phyloP scores from a whole-genome alignment of 2,113 vertebrate species.

The Geococcyx californianus region DNA sequence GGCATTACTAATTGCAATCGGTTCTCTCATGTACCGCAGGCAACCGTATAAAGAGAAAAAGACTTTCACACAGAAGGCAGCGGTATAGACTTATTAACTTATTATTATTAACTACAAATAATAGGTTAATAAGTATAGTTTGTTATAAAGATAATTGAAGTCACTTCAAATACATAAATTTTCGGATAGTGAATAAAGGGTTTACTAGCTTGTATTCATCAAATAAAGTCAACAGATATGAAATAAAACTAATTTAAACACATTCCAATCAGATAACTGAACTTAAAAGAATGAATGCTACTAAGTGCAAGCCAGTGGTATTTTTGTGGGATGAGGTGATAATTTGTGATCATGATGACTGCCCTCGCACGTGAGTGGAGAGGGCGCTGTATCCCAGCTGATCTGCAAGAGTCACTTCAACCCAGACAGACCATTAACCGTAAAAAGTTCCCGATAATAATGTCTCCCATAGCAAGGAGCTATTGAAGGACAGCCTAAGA shows the following conservation, averaged over 20 bases:
- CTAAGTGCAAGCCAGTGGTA: not conserved
- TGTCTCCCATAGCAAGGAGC: not conserved
- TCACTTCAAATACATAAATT: not conserved
- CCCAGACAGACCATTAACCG: not conserved
- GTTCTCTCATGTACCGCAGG: not conserved
- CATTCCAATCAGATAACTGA: not conserved
- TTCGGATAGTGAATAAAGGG: not conserved
- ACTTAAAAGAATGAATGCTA: not conserved
- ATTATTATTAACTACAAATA: not conserved
- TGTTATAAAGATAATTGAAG: not conserved
- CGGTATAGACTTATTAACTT: not conserved
- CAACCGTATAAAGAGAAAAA: not conserved
- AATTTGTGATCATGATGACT: not conserved
- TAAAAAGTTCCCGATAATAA: not conserved
- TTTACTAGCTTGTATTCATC: not conserved
- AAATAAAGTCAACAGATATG: not conserved
- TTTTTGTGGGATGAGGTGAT: not conserved
- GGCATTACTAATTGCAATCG: slow-evolving; percentile 36
- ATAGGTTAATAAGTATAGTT: not conserved
- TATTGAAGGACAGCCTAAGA: not conserved
- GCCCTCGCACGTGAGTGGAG: not conserved
- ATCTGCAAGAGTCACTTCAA: not conserved
- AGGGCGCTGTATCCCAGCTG: not conserved
- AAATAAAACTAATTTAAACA: not conserved
- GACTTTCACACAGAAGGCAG: not conserved